A percentile compares a stretch with the other conserved stretches of the same genome.
Conservation (phyloP, 2,797 vertebrate genomes). For the Scleropages formosus region DNA sequence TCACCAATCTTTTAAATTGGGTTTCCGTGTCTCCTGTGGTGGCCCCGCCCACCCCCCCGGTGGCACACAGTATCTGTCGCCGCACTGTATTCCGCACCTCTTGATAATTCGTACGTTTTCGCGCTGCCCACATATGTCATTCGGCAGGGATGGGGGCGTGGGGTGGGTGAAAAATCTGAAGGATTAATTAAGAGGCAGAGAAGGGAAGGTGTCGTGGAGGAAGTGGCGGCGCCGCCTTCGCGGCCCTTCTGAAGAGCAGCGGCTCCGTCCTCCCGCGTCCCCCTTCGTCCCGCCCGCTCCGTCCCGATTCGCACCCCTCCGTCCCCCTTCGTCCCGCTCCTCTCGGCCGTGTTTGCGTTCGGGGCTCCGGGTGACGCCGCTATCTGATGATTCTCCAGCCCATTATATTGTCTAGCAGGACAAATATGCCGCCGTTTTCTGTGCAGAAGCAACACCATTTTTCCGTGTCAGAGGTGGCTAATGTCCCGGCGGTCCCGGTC, state of each 20-base stretch:
- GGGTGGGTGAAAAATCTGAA: slow-evolving; percentile 60
- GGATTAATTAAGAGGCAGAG: slow-evolving; percentile 75
- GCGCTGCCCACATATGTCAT: slow-evolving; percentile 73
- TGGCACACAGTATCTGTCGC: slow-evolving; percentile 64
- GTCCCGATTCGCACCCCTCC: slow-evolving; percentile 90
- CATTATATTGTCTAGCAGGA: slow-evolving; percentile 99
- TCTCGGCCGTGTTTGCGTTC: slow-evolving; percentile 99
- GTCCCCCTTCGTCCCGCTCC: too few species aligned
- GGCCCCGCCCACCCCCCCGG: slow-evolving; percentile 37
- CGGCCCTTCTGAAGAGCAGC: slow-evolving; percentile 61
- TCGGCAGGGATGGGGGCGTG: slow-evolving; percentile 64
- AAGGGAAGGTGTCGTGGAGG: slow-evolving; percentile 67
- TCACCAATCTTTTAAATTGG: slow-evolving; percentile 61
- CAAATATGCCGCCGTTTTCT: slow-evolving; percentile 99
- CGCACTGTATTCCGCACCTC: slow-evolving; percentile 56
- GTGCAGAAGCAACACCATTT: slow-evolving; percentile 99
- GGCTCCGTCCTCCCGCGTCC: slow-evolving; percentile 23
- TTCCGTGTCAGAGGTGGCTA: slow-evolving; percentile 98
- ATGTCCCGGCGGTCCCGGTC: slow-evolving; percentile 89
- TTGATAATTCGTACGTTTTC: slow-evolving; percentile 78
- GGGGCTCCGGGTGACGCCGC: slow-evolving; percentile 99
- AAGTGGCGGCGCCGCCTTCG: slow-evolving; percentile 70
- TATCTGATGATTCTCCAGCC: slow-evolving; percentile 99
- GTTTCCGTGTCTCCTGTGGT: slow-evolving; percentile 44
- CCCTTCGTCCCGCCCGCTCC: slow-evolving; percentile 87